Evolutionary conservation across 2,113 vertebrate species (phyloP).

Genomic region (Copsychus sechellarum): DNA sequence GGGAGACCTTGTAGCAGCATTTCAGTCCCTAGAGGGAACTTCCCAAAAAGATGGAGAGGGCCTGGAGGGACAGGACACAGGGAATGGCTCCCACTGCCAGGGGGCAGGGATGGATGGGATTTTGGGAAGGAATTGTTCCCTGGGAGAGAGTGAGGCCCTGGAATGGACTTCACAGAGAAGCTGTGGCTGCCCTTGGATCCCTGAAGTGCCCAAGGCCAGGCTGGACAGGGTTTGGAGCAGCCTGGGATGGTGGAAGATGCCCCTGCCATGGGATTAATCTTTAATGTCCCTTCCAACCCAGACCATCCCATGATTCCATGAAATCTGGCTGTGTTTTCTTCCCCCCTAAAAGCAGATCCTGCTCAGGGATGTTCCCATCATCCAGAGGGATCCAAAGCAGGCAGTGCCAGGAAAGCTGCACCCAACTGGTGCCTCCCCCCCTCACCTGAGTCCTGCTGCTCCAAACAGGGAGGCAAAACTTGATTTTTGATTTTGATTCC

Average conservation of each 20-base stretch:
- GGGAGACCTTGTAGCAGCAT: neutral
- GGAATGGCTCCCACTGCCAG: neutral
- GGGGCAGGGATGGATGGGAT: neutral
- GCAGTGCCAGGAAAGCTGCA: neutral
- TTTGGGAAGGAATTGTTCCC: neutral
- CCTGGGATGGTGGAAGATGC: neutral
- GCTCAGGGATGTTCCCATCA: neutral
- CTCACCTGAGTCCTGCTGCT: neutral
- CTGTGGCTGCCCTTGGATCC: neutral
- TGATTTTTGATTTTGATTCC: neutral
- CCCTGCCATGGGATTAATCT: neutral
- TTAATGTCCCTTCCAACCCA: neutral
- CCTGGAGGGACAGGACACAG: neutral
- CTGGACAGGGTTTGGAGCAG: fast-evolving
- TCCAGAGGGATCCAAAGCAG: fast-evolving
- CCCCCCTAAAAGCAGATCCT: neutral
- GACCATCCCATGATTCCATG: neutral
- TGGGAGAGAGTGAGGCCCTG: neutral
- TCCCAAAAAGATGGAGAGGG: neutral
- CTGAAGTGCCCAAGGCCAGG: neutral
- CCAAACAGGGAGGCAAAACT: neutral
- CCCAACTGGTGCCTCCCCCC: neutral
- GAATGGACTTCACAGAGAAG: neutral
- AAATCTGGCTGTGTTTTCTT: neutral
- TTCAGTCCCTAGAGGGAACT: neutral